These are phyloP conservation scores for Epinotia demarniana DNA, from an alignment of 2,888 invertebrate genomes.

Conservation along the genomic window DNA sequence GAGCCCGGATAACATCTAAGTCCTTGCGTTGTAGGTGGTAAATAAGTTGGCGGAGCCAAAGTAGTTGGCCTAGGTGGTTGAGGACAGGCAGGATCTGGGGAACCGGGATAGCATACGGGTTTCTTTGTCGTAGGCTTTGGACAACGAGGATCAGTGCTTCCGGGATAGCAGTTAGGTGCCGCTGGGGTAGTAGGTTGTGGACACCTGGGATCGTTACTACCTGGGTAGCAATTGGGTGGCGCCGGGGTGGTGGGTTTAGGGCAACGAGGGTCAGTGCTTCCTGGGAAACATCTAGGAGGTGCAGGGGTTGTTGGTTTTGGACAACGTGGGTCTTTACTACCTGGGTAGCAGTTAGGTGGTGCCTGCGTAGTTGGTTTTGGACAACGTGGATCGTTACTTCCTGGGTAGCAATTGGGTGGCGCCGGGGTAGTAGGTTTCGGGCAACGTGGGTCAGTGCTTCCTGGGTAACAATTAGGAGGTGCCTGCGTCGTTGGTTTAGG, in stretches of 20 bases:
- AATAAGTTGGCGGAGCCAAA: background rate
- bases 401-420: conserved; percentile 48
- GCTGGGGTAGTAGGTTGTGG: conserved; percentile 52
- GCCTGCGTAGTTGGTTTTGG: conserved; percentile 49
- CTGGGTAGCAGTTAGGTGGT: conserved; percentile 56
- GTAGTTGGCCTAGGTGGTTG: background rate
- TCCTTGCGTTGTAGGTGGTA: conserved; percentile 47
- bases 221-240: conserved; percentile 55
- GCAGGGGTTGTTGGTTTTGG: background rate
- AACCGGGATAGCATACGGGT: too few relatives aligned
- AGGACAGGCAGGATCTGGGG: background rate
- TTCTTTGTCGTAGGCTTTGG: background rate
- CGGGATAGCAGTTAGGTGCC: conserved; percentile 38
- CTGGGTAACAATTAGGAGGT: too few relatives aligned
- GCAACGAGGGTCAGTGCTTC: conserved; percentile 45
- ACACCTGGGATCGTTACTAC: conserved; percentile 58
- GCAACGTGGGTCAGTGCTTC: too few relatives aligned
- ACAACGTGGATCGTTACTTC: conserved; percentile 41
- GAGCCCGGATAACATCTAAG: conserved; percentile 55
- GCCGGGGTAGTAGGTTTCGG: conserved; percentile 46
- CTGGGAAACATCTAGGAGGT: conserved; percentile 35
- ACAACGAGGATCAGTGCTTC: background rate
- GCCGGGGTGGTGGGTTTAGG: conserved; percentile 45
- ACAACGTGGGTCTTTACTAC: conserved; percentile 57
- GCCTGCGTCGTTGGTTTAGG: conserved; percentile 48